Percentiles rank a stretch among this genome's conserved stretches.
Conservation (phyloP, 1,140 invertebrate species). For the Drosophila ficusphila region DNA sequence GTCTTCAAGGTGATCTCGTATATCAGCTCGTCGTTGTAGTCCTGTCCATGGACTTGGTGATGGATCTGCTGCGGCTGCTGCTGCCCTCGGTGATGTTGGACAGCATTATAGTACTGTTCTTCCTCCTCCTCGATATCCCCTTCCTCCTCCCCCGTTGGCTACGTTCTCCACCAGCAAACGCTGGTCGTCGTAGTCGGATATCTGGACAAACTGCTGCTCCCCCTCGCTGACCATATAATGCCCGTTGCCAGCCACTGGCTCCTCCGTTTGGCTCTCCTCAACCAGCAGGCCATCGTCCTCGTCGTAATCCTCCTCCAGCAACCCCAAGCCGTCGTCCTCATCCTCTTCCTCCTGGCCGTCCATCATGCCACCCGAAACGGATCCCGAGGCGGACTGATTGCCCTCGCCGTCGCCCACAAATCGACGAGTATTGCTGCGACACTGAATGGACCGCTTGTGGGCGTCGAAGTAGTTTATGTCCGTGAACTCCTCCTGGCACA, state of each 20-base stretch:
- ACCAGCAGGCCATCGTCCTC: constrained; percentile 62
- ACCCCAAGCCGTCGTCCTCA: constrained; percentile 31
- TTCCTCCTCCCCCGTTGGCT: constrained; percentile 3
- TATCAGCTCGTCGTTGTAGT: constrained; percentile 59
- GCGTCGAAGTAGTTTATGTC: constrained; percentile 81
- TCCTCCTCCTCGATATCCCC: constrained; percentile 12
- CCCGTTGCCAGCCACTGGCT: constrained; percentile 13
- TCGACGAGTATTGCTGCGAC: constrained; percentile 72
- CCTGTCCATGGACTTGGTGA: neutral
- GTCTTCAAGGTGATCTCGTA: constrained; percentile 76
- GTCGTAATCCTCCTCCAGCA: constrained; percentile 62
- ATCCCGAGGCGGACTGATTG: neutral
- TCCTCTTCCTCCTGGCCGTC: constrained; percentile 54
- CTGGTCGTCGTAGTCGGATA: constrained; percentile 19
- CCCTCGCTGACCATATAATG: constrained; percentile 6
- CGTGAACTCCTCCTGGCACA: constrained; percentile 79
- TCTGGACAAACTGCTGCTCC: constrained; percentile 23
- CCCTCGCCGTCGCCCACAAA: constrained; percentile 10
- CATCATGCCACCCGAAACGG: constrained; percentile 8
- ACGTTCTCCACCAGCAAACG: constrained; percentile 15
- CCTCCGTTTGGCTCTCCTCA: constrained; percentile 43
- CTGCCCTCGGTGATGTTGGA: constrained; percentile 12
- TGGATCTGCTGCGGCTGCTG: constrained; percentile 24
- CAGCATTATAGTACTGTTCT: constrained; percentile 16
- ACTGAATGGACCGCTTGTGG: constrained; percentile 79